Base-by-base conservation (phyloP, 2,888 invertebrate genomes). In the Caenorhabditis becei region DNA sequence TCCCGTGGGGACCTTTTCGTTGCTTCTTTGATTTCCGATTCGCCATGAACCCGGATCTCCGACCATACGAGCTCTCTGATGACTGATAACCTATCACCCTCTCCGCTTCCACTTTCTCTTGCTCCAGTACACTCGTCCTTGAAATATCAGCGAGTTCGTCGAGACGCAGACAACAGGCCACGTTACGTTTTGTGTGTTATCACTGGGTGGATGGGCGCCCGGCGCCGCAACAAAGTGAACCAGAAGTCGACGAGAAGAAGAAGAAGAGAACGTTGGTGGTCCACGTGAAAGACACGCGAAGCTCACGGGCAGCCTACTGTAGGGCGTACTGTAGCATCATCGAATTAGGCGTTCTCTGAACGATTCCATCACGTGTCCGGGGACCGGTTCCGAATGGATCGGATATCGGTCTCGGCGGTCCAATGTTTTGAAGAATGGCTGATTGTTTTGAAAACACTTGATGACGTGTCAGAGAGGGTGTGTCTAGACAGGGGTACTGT, bases 221-320 rank as follows among this genome's bases (percentile, higher is more conserved):
- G 58, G 59, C 62, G 72, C 72, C 54, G 58, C 69, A 53, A 62
- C 53, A 71, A 65, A 49, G 32, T 32, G 49, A 65, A 65, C 65
- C 53, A 65, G 47, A 47, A 63, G 28, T 32, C 10, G 49, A 51
- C 24, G 47, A 62, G 54, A 23, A 54, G 41, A 18, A 54, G 51
- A 24, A 24, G 37, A 66, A 56, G 35, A 58, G 67, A 67, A 67
- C 67, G 58, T 56, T 54, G 44, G 59, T 20, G 53, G 51, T 24
- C 35, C 74, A 74, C 51, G 65, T 74, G 74, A 44, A 20, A 7
- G 3, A 16, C 74, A 74, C 41, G 74, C 56, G 65, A 20, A 47
- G 14, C n/a, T 5, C 44, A 23, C 20, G 37, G 24, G 44, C 56
- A 47, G 2, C 5, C 10, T 32, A 41, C 16, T 41, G 41, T 16